These are phyloP conservation scores for Leptopterna dolabrata DNA, from an alignment of 2,888 invertebrate genomes.

Conservation along the genomic window DNA sequence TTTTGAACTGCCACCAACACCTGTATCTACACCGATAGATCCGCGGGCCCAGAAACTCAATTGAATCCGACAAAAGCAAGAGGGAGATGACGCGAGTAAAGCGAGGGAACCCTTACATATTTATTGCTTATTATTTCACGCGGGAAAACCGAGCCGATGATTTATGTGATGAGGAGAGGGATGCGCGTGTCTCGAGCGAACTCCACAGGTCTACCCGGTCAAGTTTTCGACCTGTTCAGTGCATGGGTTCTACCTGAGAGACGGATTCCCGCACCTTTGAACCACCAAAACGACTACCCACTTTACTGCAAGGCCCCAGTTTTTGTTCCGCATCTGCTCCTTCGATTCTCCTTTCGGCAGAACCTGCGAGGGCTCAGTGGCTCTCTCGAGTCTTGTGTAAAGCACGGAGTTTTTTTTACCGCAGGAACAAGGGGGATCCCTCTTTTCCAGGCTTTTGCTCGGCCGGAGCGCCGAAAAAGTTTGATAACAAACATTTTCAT, in stretches of 20 bases:
- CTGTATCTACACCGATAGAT: too few species aligned
- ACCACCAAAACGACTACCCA: background rate
- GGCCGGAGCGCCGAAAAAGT: background rate
- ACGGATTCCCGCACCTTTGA: background rate
- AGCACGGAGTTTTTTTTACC: background rate
- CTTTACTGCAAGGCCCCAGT: background rate
- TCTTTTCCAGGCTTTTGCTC: background rate
- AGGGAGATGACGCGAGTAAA: conserved; percentile 13
- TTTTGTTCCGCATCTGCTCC: background rate
- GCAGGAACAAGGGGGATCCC: background rate
- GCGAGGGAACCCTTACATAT: conserved; percentile 23
- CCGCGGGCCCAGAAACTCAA: background rate
- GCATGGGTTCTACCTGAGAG: background rate
- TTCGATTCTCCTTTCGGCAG: background rate
- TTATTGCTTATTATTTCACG: conserved; percentile 40
- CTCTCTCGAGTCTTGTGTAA: background rate
- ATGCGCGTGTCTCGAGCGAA: background rate
- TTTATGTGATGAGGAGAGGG: background rate
- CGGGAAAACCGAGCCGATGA: background rate
- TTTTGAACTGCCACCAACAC: too few species aligned
- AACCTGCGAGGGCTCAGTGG: background rate
- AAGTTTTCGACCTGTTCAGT: background rate
- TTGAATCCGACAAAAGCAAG: background rate
- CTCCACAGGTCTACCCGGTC: background rate
- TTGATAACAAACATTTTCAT: conserved; percentile 30